phyloP scores from a whole-genome alignment of 2,797 vertebrate genomes.

The Sarcoramphus papa region DNA sequence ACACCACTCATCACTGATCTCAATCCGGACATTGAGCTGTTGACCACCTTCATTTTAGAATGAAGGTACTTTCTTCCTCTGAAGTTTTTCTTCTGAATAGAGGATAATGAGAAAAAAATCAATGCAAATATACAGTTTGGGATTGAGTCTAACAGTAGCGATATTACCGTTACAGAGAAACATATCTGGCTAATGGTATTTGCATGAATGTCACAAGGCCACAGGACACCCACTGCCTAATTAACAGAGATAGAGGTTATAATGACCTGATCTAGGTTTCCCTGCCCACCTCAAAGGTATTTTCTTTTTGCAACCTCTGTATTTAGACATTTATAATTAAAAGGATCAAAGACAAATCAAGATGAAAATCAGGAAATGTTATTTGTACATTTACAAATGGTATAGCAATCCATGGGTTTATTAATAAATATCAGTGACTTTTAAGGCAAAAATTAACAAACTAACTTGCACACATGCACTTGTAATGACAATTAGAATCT shows the following conservation, averaged over 20 bases:
- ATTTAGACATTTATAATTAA: neutral
- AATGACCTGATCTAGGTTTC: constrained; percentile 48
- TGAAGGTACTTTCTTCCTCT: neutral
- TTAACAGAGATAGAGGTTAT: constrained; percentile 63
- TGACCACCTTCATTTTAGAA: neutral
- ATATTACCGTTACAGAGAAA: constrained; percentile 53
- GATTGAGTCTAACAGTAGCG: constrained; percentile 39
- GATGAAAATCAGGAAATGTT: neutral
- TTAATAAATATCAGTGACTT: neutral
- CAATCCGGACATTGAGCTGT: neutral
- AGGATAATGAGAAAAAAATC: constrained; percentile 9
- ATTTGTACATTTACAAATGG: neutral
- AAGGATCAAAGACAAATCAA: neutral
- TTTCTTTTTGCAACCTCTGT: neutral
- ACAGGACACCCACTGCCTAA: constrained; percentile 62
- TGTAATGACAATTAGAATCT: neutral
- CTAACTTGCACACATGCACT: neutral
- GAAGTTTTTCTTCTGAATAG: constrained; percentile 11
- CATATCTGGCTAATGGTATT: constrained; percentile 61
- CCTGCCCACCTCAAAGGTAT: constrained; percentile 21
- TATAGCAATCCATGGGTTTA: neutral
- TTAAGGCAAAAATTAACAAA: neutral
- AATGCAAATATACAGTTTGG: neutral
- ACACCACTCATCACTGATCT: neutral
- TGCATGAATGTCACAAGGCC: constrained; percentile 57